Evolutionary conservation across 2,888 invertebrate species (phyloP).

Genomic region (Drosophila algonquin): DNA sequence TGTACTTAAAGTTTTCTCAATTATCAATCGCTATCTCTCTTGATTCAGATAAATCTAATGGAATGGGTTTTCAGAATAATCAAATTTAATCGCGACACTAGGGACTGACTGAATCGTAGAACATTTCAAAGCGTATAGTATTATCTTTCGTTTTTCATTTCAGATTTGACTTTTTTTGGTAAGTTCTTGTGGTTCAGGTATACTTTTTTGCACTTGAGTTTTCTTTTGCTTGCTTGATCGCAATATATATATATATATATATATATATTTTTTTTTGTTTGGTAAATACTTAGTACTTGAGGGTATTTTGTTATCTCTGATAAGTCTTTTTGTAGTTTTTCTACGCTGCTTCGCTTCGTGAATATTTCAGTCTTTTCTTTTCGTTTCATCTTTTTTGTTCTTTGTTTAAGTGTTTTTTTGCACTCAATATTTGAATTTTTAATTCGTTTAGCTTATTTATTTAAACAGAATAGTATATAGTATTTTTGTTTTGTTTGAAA

Average conservation of each 20-base stretch:
- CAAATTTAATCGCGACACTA: neutral
- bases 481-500: slow-evolving; percentile 52
- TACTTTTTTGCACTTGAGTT: slow-evolving; percentile 18
- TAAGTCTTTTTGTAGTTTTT: slow-evolving; percentile 29
- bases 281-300: slow-evolving; percentile 27
- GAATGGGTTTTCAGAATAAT: neutral
- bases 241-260: no score
- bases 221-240: slow-evolving; percentile 19
- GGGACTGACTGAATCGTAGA: slow-evolving; percentile 32
- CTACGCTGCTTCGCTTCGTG: slow-evolving; percentile 34
- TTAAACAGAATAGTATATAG: slow-evolving; percentile 32
- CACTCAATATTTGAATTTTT: slow-evolving; percentile 30
- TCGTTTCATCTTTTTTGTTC: slow-evolving; percentile 14
- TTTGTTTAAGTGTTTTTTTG: slow-evolving; percentile 14
- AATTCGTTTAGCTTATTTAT: slow-evolving; percentile 49
- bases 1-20: slow-evolving; percentile 27
- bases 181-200: slow-evolving; percentile 46
- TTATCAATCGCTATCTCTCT: slow-evolving; percentile 16
- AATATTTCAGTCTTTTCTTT: slow-evolving; percentile 27
- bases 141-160: slow-evolving; percentile 32
- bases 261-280: slow-evolving; percentile 24
- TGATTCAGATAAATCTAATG: slow-evolving; percentile 30
- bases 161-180: slow-evolving; percentile 14
- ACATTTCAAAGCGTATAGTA: slow-evolving; percentile 23
- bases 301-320: slow-evolving; percentile 41